phyloP scores from a whole-genome alignment of 2,113 vertebrate genomes.

The Ovis aries region ARS-UI_Ramb_v3.0 NC_056073.1:32891501-32892000 shows the following conservation, averaged over 20 bases:
- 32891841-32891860: too few species aligned
- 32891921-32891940: accelerated
- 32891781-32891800: accelerated
- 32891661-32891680: neutral
- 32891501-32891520: slow-evolving; percentile 2
- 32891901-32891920: too few species aligned
- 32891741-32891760: too few species aligned
- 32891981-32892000: neutral
- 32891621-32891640: neutral
- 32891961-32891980: neutral
- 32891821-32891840: too few species aligned
- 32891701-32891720: too few species aligned
- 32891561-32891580: neutral
- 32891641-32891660: neutral
- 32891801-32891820: too few species aligned
- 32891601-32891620: neutral
- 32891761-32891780: too few species aligned
- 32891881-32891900: too few species aligned
- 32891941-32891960: too few species aligned
- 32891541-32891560: slow-evolving; percentile 28
- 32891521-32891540: neutral
- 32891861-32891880: too few species aligned
- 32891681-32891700: neutral
- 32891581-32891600: neutral
- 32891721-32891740: too few species aligned